Evolutionary conservation across 2,797 vertebrate genomes (phyloP), one percentile per base, ranked within the genome.

Genomic region (Cossypha niveicapilla): DNA sequence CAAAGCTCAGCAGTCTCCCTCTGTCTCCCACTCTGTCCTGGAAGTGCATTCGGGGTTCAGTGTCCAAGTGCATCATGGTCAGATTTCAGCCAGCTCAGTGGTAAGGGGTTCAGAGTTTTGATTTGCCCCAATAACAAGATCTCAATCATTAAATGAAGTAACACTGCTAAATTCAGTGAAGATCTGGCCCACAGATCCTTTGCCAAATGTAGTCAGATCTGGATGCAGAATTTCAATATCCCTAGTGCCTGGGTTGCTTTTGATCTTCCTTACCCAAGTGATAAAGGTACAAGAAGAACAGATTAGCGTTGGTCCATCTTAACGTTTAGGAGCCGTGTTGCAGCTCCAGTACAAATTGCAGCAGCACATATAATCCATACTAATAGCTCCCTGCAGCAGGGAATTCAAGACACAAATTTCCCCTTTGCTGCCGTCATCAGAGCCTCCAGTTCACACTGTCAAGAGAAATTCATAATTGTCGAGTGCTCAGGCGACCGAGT

Each of bases 251-350:
- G 70, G 35, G 28, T 48, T 66, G 71, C 88, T 93, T 92, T 91
- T 90, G 82, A 88, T 90, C 89, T 92, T 83, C 79, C 82, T 62
- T 72, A 72, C 68, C 57, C 90, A 51, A 78, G 54, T 58, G 86
- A 68, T 91, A 84, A 85, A 94, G 79, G 41, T 67, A 82, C 84
- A 61, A 89, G 93, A 65, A 83, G 72, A 90, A 85, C 65, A 83
- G 73, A 86, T 77, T 85, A 93, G 62, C 3, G 0, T 75, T 68
- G 73, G 87, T 91, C 93, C 76, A 56, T 90, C 66, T 30, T 57
- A 88, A 62, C 0, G 0, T 58, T 83, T 61, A 56, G 87, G 78
- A 93, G 78, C 72, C 4, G 1, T 27, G 44, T 61, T 75, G 81
- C 71, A 51, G 71, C 88, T 78, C 82, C 61, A 28, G 57, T 80